A percentile compares a stretch with the other conserved stretches of the same genome.
Evolutionary conservation across 1,140 invertebrate genomes (phyloP).

Genomic region (Calosoma granatense): DNA sequence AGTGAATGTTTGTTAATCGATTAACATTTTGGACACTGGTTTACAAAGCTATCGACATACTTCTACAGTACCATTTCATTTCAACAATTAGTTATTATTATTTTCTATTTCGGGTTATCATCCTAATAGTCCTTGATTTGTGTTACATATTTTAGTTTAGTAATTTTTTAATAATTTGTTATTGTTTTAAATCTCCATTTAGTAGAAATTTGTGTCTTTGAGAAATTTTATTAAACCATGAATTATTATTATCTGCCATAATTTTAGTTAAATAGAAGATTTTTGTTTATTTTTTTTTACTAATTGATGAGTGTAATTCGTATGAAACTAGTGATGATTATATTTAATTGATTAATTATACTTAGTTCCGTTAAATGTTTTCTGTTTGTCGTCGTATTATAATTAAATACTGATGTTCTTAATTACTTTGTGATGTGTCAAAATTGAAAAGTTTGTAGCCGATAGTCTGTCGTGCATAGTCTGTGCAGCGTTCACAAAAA

Average conservation of each 20-base stretch:
- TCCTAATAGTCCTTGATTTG: slow-evolving; percentile 9
- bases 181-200: slow-evolving; percentile 6
- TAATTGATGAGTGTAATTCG: not conserved
- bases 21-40: no score
- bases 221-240: not conserved
- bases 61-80: no score
- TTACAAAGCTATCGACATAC: no score
- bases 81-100: no score
- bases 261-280: not conserved
- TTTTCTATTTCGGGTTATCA: no score
- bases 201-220: not conserved
- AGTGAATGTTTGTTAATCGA: no score
- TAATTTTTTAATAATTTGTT: slow-evolving; percentile 2
- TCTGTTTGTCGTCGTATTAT: not conserved
- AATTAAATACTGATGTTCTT: not conserved
- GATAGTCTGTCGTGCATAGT: not conserved
- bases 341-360: not conserved
- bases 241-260: slow-evolving; percentile 4
- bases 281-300: not conserved
- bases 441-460: slow-evolving; percentile 1
- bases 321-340: not conserved
- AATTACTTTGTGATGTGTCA: not conserved
- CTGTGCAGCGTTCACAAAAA: slow-evolving; percentile 6
- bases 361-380: not conserved
- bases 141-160: not conserved